Conservation (phyloP, 2,113 vertebrate genomes). For the Perca flavescens region DNA sequence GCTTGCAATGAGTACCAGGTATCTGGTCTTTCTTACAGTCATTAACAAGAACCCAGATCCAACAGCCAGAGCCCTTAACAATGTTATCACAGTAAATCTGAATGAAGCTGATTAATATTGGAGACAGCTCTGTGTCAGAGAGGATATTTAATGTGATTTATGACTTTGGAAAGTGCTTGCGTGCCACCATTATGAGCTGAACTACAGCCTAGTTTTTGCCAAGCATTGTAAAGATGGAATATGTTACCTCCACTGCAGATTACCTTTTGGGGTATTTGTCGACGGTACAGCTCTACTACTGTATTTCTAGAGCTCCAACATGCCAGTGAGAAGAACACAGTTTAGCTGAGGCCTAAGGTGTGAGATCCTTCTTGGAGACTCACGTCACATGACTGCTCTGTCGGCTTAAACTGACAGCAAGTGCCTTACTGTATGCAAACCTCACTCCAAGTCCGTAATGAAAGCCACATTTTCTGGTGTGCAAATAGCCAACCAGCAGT, state of each 20-base stretch:
- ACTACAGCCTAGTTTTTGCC: conserved; percentile 10
- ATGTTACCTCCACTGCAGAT: conserved; percentile 8
- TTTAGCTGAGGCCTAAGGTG: conserved; percentile 29
- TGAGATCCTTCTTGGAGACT: conserved; percentile 33
- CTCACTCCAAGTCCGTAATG: conserved; percentile 43
- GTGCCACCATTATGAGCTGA: conserved; percentile 3
- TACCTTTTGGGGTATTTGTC: background rate
- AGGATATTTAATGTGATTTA: conserved; percentile 61
- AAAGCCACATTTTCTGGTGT: conserved; percentile 57
- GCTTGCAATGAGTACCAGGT: conserved; percentile 70
- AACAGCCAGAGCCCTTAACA: conserved; percentile 57
- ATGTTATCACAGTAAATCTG: conserved; percentile 70
- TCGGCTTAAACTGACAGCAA: conserved; percentile 30
- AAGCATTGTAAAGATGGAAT: conserved; percentile 26
- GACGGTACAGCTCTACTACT: background rate
- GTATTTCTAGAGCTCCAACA: background rate
- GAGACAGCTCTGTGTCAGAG: conserved; percentile 40
- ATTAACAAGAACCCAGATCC: conserved; percentile 45
- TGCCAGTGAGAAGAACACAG: conserved; percentile 24
- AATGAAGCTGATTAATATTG: conserved; percentile 62
- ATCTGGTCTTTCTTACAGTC: conserved; percentile 58
- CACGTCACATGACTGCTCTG: conserved; percentile 41
- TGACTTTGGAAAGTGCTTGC: conserved; percentile 24
- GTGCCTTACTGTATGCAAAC: conserved; percentile 32
- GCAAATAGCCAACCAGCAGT: conserved; percentile 26